Evolutionary conservation across 2,797 vertebrate species (phyloP).

Genomic region (Arctocebus calabarensis): DNA sequence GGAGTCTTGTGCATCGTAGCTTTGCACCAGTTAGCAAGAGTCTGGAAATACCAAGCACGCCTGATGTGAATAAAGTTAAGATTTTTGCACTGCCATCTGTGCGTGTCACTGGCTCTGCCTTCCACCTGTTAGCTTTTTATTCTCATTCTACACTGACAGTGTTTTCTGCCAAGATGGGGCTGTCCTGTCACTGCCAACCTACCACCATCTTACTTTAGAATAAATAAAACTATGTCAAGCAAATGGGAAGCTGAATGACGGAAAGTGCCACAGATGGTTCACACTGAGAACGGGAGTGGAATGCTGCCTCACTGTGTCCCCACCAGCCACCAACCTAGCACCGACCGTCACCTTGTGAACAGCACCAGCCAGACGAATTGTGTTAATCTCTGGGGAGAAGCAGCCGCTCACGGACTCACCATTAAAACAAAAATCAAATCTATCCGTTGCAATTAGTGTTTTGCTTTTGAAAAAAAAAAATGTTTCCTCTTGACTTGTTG

Average conservation of each 20-base stretch:
- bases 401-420: not conserved
- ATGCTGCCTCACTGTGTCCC: not conserved
- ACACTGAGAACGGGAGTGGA: not conserved
- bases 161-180: not conserved
- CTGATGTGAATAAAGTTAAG: not conserved
- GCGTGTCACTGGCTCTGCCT: not conserved
- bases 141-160: not conserved
- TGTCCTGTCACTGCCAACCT: not conserved
- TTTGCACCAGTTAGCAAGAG: not conserved
- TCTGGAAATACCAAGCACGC: not conserved
- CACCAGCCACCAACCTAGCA: not conserved
- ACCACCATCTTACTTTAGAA: not conserved
- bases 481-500: not conserved
- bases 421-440: not conserved
- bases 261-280: constrained; percentile 43
- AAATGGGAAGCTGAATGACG: constrained; percentile 37
- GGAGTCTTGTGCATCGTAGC: not conserved
- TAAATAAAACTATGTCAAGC: constrained; percentile 57
- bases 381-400: not conserved
- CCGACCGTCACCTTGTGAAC: not conserved
- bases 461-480: not conserved
- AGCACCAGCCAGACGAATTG: not conserved
- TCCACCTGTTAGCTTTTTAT: constrained; percentile 33
- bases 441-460: not conserved
- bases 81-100: not conserved